Evolutionary conservation across 2,888 invertebrate genomes (phyloP), one percentile per base, ranked within the genome.

Genomic region (Mylabris sibirica): DNA sequence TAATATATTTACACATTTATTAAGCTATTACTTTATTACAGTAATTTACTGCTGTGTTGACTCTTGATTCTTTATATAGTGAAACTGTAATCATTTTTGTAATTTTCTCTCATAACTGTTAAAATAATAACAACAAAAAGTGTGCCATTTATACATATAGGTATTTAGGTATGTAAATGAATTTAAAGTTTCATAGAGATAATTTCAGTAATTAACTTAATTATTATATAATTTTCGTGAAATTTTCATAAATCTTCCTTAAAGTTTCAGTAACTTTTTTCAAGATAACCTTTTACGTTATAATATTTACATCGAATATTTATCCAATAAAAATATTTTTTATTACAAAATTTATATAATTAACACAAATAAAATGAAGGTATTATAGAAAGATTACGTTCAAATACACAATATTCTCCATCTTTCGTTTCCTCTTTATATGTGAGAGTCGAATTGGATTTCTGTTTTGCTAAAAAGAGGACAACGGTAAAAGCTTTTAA

Each of bases 1-100:
- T 57, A 66, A 63, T 59, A 57, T 59, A 63, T 67, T 67, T 66
- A 69, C 65, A 63, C 70, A 35, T 67, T 70, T 70, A 70, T 70
- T 70, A 66, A 69, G 67, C 67, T 70, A 70, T 70, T 67, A 70
- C 62, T 64, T 67, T 70, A 70, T 70, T 53, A 67, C 67, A 67
- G 65, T 70, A 70, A 70, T 70, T 70, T 70, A 67, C 66, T 17
- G 60, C 57, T 59, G 67, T 70, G 70, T 70, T 70, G 70, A 70
- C 61, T 70, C 69, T 67, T 63, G 44, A n/a, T 41, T 44, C 49
- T 53, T 11, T 44, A 3, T 66, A 63, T 67, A 70, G 69, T 67
- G 61, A 70, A 63, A 67, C 67, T 67, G 65, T 67, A 67, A 67
- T 67, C 66, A 65, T 59, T 64, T 69, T 69, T 64, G 66, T 66